Evolutionary conservation across 2,888 invertebrate genomes (phyloP).

Genomic region (Cryptocheilus praepositus): DNA sequence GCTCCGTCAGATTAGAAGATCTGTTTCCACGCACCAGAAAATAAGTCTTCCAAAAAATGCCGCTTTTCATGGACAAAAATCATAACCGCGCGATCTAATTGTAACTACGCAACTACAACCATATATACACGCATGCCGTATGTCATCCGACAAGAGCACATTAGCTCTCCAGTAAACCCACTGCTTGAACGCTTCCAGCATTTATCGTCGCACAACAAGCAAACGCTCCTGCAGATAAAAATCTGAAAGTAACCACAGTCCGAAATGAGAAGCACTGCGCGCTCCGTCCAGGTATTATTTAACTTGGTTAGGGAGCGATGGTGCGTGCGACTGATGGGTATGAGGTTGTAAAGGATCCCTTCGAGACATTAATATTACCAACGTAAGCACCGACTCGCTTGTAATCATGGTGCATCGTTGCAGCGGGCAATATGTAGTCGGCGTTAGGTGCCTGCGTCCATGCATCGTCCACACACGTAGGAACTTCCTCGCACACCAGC

Average conservation of each 20-base stretch:
- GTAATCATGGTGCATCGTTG: conserved; percentile 61
- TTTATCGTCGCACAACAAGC: no score
- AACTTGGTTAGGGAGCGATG: conserved; percentile 67
- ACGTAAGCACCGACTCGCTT: conserved; percentile 61
- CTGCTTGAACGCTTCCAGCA: no score
- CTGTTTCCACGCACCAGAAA: no score
- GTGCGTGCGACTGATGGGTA: conserved; percentile 68
- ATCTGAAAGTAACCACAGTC: conserved; percentile 2
- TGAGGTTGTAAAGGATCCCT: conserved; percentile 68
- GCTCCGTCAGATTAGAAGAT: no score
- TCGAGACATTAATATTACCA: conserved; percentile 68
- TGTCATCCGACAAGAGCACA: no score
- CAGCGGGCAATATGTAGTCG: conserved; percentile 41
- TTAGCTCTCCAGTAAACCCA: no score
- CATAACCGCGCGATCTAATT: no score
- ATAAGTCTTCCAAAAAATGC: no score
- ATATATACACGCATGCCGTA: no score
- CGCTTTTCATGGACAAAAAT: no score
- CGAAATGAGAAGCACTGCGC: conserved; percentile 61
- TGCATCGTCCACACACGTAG: background rate
- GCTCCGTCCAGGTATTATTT: conserved; percentile 64
- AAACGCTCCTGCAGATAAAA: background rate
- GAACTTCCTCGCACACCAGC: background rate
- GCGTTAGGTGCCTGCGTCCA: conserved; percentile 18
- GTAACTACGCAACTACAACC: no score